Percentiles rank a stretch among this genome's conserved stretches.
phyloP scores from a whole-genome alignment of 2,113 vertebrate species.

The Tragelaphus strepsiceros region DNA sequence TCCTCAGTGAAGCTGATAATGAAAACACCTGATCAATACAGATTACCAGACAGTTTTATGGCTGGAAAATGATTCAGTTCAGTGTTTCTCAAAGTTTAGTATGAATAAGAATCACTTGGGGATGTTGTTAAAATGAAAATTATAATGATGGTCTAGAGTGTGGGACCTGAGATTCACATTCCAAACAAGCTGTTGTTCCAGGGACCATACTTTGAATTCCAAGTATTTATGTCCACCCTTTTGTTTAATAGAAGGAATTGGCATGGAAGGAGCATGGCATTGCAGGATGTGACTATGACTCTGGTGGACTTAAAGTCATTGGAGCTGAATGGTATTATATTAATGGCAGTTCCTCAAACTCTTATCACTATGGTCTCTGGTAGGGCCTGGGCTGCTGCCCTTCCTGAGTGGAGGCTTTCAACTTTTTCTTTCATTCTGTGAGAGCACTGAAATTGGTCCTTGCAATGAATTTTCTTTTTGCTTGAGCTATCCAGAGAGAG shows the following conservation, averaged over 20 bases:
- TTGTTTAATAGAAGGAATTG: background rate
- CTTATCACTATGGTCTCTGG: background rate
- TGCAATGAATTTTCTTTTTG: background rate
- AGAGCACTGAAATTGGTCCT: background rate
- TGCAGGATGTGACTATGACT: background rate
- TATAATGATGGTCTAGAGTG: background rate
- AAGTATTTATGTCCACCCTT: background rate
- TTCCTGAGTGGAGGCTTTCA: background rate
- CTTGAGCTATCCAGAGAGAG: background rate
- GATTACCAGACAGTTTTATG: background rate
- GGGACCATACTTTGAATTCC: background rate
- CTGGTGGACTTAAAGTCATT: background rate
- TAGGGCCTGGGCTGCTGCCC: background rate
- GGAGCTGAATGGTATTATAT: background rate
- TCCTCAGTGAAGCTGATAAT: background rate
- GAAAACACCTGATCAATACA: background rate
- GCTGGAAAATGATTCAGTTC: background rate
- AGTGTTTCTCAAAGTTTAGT: constrained; percentile 12
- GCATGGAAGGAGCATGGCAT: background rate
- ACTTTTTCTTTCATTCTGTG: constrained; percentile 10
- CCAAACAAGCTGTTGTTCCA: background rate
- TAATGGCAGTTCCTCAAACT: background rate
- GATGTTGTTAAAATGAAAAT: constrained; percentile 34
- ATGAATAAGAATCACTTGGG: background rate
- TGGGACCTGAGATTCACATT: background rate